Evolutionary conservation across 2,888 invertebrate species (phyloP).

Genomic region (Agrotis segetum): DNA sequence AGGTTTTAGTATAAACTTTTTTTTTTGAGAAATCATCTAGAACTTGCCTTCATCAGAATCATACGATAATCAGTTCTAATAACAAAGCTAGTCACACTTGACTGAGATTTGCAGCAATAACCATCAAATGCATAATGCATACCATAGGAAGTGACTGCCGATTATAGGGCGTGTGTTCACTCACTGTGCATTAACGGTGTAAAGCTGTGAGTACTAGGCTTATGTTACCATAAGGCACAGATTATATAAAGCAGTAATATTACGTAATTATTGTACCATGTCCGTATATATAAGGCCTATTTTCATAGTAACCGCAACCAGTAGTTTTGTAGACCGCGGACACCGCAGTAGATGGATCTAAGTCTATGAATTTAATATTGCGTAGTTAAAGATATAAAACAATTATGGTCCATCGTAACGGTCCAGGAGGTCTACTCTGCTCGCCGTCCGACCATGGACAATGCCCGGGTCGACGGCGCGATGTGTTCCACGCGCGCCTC

Average conservation of each 20-base stretch:
- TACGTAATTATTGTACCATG: conserved; percentile 18
- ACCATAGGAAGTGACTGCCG: conserved; percentile 32
- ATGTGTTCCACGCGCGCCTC: no score
- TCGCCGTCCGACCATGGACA: no score
- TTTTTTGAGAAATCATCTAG: not conserved
- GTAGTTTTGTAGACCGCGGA: not conserved
- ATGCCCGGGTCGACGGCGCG: no score
- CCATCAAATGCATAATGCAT: conserved; percentile 27
- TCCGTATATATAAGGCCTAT: not conserved
- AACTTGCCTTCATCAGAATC: not conserved
- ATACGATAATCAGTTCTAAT: not conserved
- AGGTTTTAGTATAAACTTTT: no score
- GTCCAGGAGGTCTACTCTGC: no score
- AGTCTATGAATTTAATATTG: no score
- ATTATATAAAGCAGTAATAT: conserved; percentile 9
- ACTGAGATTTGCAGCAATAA: not conserved
- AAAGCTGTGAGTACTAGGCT: conserved; percentile 9
- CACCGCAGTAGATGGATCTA: no score
- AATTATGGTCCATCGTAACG: no score
- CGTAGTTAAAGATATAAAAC: no score
- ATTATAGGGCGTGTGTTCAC: conserved; percentile 52
- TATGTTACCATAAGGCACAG: not conserved
- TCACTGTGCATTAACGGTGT: conserved; percentile 53
- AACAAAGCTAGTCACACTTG: conserved; percentile 20
- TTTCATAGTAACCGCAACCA: not conserved